phyloP scores from a whole-genome alignment of 2,888 invertebrate species.

The Apotomis capreana region DNA sequence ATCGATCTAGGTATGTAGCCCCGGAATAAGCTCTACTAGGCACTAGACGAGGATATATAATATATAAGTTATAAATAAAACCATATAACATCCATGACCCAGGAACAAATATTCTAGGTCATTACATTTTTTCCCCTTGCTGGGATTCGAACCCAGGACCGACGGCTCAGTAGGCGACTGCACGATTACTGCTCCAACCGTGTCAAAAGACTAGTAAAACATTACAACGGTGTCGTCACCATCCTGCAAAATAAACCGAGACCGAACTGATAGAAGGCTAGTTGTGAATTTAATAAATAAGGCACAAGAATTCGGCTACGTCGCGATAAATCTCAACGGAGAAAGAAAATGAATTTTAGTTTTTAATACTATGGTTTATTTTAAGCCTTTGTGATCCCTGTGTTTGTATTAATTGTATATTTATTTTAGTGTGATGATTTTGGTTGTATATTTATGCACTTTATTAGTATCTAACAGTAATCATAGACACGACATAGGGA shows the following conservation, averaged over 20 bases:
- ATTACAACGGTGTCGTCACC: no score
- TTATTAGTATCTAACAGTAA: constrained; percentile 7
- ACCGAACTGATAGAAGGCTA: not conserved
- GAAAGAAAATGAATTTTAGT: constrained; percentile 15
- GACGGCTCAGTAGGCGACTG: no score
- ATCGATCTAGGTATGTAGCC: no score
- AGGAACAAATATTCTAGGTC: no score
- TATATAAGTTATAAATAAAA: no score
- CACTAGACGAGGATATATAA: no score
- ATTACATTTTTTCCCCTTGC: no score
- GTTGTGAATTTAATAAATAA: not conserved
- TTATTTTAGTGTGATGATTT: constrained; percentile 14
- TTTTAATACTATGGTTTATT: constrained; percentile 29
- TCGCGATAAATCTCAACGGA: not conserved
- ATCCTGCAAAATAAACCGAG: not conserved
- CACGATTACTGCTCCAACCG: no score
- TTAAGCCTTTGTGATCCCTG: constrained; percentile 28
- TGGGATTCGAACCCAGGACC: no score
- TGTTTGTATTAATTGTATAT: constrained; percentile 15
- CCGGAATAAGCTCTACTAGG: no score
- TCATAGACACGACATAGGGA: constrained; percentile 22
- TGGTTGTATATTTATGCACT: not conserved
- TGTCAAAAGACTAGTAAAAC: no score
- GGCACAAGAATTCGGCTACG: not conserved
- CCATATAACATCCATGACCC: no score